Conservation (phyloP, 2,113 vertebrate genomes). For the Carettochelys insculpta region DNA sequence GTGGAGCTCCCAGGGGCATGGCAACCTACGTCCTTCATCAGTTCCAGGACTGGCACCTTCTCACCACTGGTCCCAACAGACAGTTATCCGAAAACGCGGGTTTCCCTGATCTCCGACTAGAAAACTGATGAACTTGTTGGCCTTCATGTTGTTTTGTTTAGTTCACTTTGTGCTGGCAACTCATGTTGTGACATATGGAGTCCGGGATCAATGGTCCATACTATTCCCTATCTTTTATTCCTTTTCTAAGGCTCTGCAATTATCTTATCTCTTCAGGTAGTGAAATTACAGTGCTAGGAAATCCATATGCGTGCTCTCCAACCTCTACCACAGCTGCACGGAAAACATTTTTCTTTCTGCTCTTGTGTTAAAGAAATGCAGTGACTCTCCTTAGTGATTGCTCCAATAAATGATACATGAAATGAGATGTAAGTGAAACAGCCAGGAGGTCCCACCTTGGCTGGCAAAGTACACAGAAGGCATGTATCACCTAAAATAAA, state of each 20-base stretch:
- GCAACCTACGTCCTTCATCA: not conserved
- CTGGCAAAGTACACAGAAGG: not conserved
- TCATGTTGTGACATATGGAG: not conserved
- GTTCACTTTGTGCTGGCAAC: not conserved
- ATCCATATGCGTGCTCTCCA: not conserved
- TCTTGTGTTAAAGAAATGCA: fast-evolving
- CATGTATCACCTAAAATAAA: not conserved
- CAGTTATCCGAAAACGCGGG: not conserved
- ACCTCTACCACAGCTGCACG: not conserved
- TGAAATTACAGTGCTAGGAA: not conserved
- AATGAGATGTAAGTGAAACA: fast-evolving
- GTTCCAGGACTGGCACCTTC: not conserved
- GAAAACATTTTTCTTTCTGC: fast-evolving
- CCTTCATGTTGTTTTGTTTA: not conserved
- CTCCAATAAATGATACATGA: not conserved
- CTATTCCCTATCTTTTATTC: not conserved
- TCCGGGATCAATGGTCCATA: not conserved
- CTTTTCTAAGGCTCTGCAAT: fast-evolving
- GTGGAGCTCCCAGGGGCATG: not conserved
- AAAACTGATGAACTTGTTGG: conserved; percentile 25
- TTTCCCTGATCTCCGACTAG: not conserved
- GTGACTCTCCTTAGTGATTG: fast-evolving
- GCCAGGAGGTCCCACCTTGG: not conserved
- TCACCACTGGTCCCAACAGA: not conserved
- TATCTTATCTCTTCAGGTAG: not conserved